phyloP scores from a whole-genome alignment of 1,140 invertebrate genomes.

The Nylanderia fulva region DNA sequence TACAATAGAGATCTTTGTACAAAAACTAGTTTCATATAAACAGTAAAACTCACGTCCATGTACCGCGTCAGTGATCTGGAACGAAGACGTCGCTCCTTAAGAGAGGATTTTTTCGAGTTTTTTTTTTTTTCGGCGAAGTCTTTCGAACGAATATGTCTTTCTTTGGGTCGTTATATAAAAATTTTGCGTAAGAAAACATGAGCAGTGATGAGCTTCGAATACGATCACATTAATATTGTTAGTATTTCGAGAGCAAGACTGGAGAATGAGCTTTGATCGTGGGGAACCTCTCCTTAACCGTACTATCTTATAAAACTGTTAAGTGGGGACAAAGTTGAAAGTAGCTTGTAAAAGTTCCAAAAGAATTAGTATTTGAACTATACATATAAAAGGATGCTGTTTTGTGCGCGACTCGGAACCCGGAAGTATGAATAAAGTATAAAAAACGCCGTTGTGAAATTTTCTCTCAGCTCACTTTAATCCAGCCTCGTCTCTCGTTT shows the following conservation, averaged over 20 bases:
- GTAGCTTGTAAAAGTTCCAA: constrained; percentile 46
- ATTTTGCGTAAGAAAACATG: constrained; percentile 60
- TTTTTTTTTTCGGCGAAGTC: constrained; percentile 54
- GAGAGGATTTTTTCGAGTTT: constrained; percentile 40
- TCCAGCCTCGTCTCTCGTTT: constrained; percentile 39
- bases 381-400: constrained; percentile 14
- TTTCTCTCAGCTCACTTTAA: constrained; percentile 27
- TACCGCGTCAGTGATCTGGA: constrained; percentile 65
- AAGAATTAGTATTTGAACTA: constrained; percentile 17
- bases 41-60: constrained; percentile 67
- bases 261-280: constrained; percentile 23
- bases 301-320: neutral
- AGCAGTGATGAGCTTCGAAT: constrained; percentile 61
- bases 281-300: neutral
- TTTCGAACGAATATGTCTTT: constrained; percentile 36
- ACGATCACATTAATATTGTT: constrained; percentile 58
- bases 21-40: constrained; percentile 82
- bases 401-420: constrained; percentile 21
- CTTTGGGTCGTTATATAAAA: constrained; percentile 53
- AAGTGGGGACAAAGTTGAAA: neutral
- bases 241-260: constrained; percentile 49
- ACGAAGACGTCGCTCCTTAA: constrained; percentile 65
- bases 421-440: constrained; percentile 47
- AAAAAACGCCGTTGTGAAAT: constrained; percentile 39
- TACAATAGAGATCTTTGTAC: constrained; percentile 83